Evolutionary conservation across 2,797 vertebrate species (phyloP).

Genomic region (Poecilia picta): DNA sequence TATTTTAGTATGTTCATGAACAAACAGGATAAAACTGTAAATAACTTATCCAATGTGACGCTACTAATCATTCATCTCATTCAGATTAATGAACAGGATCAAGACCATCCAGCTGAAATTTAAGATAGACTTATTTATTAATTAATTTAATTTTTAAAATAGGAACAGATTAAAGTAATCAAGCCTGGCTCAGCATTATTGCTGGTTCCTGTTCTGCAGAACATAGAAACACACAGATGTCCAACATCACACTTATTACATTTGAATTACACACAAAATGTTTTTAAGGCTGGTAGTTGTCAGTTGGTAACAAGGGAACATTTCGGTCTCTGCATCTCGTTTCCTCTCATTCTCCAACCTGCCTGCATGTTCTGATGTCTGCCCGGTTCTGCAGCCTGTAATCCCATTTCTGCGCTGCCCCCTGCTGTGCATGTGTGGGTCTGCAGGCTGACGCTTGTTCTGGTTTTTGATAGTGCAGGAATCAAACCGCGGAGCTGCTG

Average conservation of each 20-base stretch:
- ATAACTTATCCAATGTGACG: neutral
- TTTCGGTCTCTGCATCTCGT: neutral
- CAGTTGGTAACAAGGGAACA: too few species aligned
- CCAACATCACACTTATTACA: too few species aligned
- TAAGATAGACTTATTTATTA: too few species aligned
- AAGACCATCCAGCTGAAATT: too few species aligned
- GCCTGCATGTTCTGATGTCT: slow-evolving; percentile 2
- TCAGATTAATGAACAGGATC: neutral
- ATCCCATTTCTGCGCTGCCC: slow-evolving; percentile 13
- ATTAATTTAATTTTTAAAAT: too few species aligned
- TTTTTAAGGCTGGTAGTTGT: too few species aligned
- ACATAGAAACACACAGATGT: too few species aligned
- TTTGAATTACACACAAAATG: too few species aligned
- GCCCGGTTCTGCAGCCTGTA: slow-evolving; percentile 8
- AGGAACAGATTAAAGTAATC: too few species aligned
- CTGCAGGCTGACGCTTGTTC: slow-evolving; percentile 11
- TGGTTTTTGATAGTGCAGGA: slow-evolving; percentile 51
- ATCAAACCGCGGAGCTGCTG: slow-evolving; percentile 47
- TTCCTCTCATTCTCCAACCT: neutral
- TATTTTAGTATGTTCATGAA: neutral
- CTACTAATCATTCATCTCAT: neutral
- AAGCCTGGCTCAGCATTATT: too few species aligned
- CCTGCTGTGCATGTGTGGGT: slow-evolving; percentile 7
- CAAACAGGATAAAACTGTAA: neutral
- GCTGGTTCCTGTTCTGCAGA: too few species aligned